Evolutionary conservation across 92 coral and sea anemone species (phyloP), one percentile per base, ranked within the genome.

Genomic region (Montipora capitata): DNA sequence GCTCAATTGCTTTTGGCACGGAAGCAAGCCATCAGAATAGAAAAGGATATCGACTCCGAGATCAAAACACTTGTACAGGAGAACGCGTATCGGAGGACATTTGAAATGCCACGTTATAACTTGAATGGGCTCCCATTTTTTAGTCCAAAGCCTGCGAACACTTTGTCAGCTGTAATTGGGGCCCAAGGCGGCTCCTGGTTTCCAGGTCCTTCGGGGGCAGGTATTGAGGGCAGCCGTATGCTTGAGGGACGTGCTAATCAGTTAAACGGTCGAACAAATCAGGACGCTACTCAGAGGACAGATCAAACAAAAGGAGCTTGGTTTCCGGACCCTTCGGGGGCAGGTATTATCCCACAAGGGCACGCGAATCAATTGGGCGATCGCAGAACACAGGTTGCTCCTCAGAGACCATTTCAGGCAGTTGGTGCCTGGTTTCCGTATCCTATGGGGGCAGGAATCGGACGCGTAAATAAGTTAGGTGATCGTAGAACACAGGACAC

Each of bases 151-250:
- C 87, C 87, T 2, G 54, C 79, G 2, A 83, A 58, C 44, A 27
- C 43, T 35, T 72, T 83, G 70, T 83, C 94, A 15, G 90, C 90
- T 16, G 75, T 81, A 7, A 88, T 84, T 52, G 76, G 74, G n/a
- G 95, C 58, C 5, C 90, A 92, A 43, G 95, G 93, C 9, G 95
- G 95, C 10, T 71, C 85, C 49, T 83, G 91, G 93, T 74, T 85
- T 16, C 88, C 91, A 20, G 95, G 95, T 14, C 93, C 95, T 14
- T 88, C 95, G 13, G 87, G 91, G 9, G 95, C 92, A 6, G 95
- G 95, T 42, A 61, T 83, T 11, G 78, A 72, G 44, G 87, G 87
- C 59, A 83, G 87, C 38, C 87, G 72, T 54, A 83, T 83, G 87
- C 48, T 83, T 6, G 79, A 56, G 71, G 87, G 87, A 48, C 78